Base-by-base conservation (phyloP, 2,113 vertebrate genomes). In the Puma concolor region DNA sequence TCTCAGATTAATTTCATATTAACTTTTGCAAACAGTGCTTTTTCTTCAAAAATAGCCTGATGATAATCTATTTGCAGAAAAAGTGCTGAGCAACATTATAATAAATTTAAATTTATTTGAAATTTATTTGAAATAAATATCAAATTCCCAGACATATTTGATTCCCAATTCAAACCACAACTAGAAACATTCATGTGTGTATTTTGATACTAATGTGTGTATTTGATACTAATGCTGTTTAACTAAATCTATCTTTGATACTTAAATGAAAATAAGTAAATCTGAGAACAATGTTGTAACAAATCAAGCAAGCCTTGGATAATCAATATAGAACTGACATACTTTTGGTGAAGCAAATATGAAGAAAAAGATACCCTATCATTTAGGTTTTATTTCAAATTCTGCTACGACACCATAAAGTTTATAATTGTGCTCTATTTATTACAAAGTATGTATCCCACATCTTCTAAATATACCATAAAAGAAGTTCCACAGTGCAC, bases 261-360 rank as follows among this genome's bases (percentile, higher is more conserved):
- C 83, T 60, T 44, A 71, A 97, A 95, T 95, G 27, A 85, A 95
- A 95, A 41, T 95, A 96, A 83, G 16, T 79, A 92, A 41, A 77
- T 91, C 16, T 89, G 33, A 76, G 13, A 71, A 86, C 52, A 97
- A 50, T 60, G 0, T 52, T n/a, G 38, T 93, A 96, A 86, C 69
- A 95, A 93, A 83, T 85, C n/a, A 94, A 87, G 80, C 38, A 88
- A 87, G 16, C 12, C 74, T 72, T 92, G 41, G 19, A 17, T 82
- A 71, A 81, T 52, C 90, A 95, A 91, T 80, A 71, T 44, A 74
- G 50, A 92, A 96, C 88, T 79, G 77, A 80, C 29, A 88, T 17
- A 64, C 2, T 97, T 97, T 94, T 94, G 41, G 38, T 81, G 60
- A 97, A 87, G 5, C 72, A 95, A 97, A 94, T 97, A 81, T 85